Base-by-base conservation (phyloP, 2,888 invertebrate species). In the Belgica antarctica region DNA sequence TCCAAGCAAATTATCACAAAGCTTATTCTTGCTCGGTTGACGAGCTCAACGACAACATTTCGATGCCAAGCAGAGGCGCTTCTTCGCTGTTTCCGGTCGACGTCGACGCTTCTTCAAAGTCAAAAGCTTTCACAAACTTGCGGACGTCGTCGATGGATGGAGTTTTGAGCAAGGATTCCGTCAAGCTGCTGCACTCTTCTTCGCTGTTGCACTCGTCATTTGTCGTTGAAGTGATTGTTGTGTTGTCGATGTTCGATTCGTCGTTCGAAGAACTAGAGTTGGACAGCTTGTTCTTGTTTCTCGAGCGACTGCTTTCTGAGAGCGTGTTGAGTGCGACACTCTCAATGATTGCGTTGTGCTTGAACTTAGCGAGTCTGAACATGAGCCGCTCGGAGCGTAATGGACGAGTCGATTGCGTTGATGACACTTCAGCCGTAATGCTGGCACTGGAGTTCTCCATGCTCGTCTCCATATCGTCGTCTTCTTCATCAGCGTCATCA, bases 331-430 rank as follows among this genome's bases (percentile, higher is more conserved):
- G 41, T 3, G 62, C 62, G 17, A 62, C 25, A 36, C 25, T 62
- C 62, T 78, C 78, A 69, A 75, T 78, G 3, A 79, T 79, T 34
- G 79, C 78, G 59, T 78, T 80, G 72, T 80, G 79, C 70, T 79
- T 78, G 12, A 79, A 76, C 70, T 77, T 77, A 17, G 78, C 77
- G 71, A 76, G 72, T 17, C 75, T 75, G 62, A 77, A 76, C 52
- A 80, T 72, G 72, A 79, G 77, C 7, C 79, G 75, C 70, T 80
- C 80, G 7, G 74, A 73, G 19, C 73, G 70, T 24, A 72, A 72
- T 59, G 72, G 73, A 62, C 72, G 57, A 22, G 73, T 61, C 25
- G 66, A 61, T 72, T 72, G 25, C 66, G 71, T 25, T 34, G 31
- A 41, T 24, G 41, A 59, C 22, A 62, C 12, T 12, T 63, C 62